These are phyloP conservation scores for Eupithecia inturbata DNA, from an alignment of 2,888 invertebrate genomes.

Conservation along the genomic window DNA sequence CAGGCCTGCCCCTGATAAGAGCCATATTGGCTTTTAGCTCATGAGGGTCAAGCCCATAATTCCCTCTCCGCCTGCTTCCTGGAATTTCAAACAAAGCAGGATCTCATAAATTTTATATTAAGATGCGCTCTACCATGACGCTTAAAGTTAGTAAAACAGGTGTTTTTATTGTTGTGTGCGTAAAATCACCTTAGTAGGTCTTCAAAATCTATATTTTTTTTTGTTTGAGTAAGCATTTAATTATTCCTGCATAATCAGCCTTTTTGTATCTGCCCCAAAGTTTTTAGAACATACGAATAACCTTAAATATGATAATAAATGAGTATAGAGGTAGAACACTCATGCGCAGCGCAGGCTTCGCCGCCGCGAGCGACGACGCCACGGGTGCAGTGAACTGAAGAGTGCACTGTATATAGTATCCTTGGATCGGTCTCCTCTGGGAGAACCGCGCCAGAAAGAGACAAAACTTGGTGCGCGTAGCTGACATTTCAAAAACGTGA, in stretches of 20 bases:
- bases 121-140: background rate
- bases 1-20: background rate
- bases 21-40: background rate
- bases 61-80: background rate
- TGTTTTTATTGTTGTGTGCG: background rate
- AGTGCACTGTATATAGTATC: constrained; percentile 66
- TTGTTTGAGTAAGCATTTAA: background rate
- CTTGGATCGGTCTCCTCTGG: constrained; percentile 73
- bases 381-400: constrained; percentile 79
- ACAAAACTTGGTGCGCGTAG: constrained; percentile 58
- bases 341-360: constrained; percentile 61
- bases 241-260: background rate
- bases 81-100: background rate
- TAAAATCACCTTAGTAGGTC: background rate
- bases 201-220: background rate
- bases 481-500: constrained; percentile 71
- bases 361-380: constrained; percentile 49
- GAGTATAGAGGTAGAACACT: constrained; percentile 34
- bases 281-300: background rate
- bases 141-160: background rate
- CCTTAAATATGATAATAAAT: background rate
- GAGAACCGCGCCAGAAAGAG: constrained; percentile 65
- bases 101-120: background rate
- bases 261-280: no score
- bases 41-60: background rate